Conservation (phyloP, 2,797 vertebrate species). For the Melanogrammus aeglefinus region DNA sequence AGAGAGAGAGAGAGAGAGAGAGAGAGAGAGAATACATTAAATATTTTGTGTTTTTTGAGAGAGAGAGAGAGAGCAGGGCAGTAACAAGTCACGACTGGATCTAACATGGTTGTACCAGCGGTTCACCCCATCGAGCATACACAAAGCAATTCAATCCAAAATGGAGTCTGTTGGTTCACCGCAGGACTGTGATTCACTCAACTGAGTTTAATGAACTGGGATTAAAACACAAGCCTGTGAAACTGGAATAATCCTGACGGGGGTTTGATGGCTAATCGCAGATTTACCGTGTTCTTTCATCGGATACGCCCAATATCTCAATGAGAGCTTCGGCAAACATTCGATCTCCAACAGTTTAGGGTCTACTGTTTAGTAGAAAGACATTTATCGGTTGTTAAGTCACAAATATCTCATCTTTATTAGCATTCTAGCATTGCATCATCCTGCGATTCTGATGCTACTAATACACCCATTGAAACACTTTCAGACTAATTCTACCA, state of each 20-base stretch:
- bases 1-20: slow-evolving; percentile 3
- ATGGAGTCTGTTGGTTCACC: slow-evolving; percentile 46
- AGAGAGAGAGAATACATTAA: not conserved
- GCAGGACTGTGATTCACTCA: slow-evolving; percentile 26
- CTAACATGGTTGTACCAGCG: slow-evolving; percentile 51
- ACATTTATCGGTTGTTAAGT: not conserved
- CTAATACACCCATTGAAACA: not conserved
- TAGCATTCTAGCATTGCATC: not conserved
- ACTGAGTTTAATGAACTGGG: slow-evolving; percentile 24
- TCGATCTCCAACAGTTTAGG: not conserved
- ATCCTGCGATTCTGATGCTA: not conserved
- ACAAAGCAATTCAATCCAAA: slow-evolving; percentile 58
- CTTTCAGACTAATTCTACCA: not conserved
- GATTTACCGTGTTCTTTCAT: slow-evolving; percentile 9
- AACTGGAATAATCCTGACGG: slow-evolving; percentile 19
- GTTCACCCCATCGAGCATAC: slow-evolving; percentile 44
- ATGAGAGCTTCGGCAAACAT: slow-evolving; percentile 1
- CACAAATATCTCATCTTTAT: not conserved
- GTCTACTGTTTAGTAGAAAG: not conserved
- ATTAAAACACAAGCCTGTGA: slow-evolving; percentile 22
- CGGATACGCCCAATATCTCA: not conserved
- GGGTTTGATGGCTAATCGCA: slow-evolving; percentile 20
- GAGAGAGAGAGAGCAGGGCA: slow-evolving; percentile 15
- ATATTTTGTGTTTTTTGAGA: not conserved
- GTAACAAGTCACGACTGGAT: slow-evolving; percentile 70